Base-by-base conservation (phyloP, 2,888 invertebrate genomes). In the Aelia acuminata region DNA sequence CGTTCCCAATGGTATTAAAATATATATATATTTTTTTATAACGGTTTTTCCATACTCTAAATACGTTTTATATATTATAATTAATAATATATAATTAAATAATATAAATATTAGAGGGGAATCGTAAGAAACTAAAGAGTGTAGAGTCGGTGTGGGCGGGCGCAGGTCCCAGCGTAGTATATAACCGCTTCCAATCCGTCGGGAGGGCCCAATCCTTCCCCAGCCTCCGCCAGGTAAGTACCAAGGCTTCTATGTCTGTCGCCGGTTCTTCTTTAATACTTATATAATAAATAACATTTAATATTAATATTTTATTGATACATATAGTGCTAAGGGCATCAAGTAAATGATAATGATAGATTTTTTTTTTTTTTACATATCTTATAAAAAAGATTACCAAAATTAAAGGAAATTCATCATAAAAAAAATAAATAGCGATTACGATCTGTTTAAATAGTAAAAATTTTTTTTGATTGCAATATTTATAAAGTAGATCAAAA, bases 181-280 rank as follows among this genome's bases (percentile, higher is more conserved):
- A 70, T 70, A 70, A 70, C 31, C 31, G 18, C 31, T 18, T 1
- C 7, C 18, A 18, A 18, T 8, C 8, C 63, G 15, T 1, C 63
- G 31, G 18, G 5, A 20, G 31, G 63, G 63, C 63, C 63, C 63
- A 70, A 70, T 70, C 63, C 63, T 70, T 35, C 63, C 35, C 63
- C 63, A 70, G 31, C 18, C 31, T 70, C 63, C 63, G 63, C 13
- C 63, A 70, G 63, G 63, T 70, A 70, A 70, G 63, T 70, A 70
- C 63, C 63, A 31, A 70, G 31, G 63, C 63, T 70, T 70, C n/a
- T 70, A 31, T 70, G 31, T 70, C 63, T 70, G 31, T 35, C 35
- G 31, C 18, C 63, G 57, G 4, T 10, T 15, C 22, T n/a, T n/a
- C 18, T 15, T 8, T 53, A 8, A 53, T 35, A 35, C 3, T 18